A percentile compares a stretch with the other conserved stretches of the same genome.
These are phyloP conservation scores for Hyles euphorbiae DNA, from an alignment of 1,140 invertebrate species.

Conservation along the genomic window DNA sequence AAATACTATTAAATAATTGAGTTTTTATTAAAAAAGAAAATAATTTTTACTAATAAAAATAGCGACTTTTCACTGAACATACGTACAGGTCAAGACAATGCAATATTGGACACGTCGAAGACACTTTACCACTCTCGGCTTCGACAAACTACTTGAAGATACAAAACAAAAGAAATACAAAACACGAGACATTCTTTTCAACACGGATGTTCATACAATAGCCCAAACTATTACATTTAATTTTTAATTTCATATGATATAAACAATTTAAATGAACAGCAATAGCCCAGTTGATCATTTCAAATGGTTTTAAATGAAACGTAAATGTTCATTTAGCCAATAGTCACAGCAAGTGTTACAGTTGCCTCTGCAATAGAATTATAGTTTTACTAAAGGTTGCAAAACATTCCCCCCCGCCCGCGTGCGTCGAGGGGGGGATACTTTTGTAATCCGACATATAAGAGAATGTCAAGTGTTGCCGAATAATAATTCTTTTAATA, in stretches of 20 bases:
- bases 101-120: constrained; percentile 28
- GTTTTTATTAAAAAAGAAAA: constrained; percentile 24
- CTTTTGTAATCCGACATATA: constrained; percentile 13
- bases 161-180: constrained; percentile 17
- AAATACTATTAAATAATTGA: constrained; percentile 39
- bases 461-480: constrained; percentile 74
- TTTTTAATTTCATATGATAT: constrained; percentile 45
- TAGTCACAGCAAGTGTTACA: constrained; percentile 37
- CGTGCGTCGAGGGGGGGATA: neutral
- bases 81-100: constrained; percentile 33
- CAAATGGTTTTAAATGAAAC: constrained; percentile 31
- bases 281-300: constrained; percentile 66
- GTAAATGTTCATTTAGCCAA: constrained; percentile 25
- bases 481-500: constrained; percentile 72
- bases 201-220: constrained; percentile 53
- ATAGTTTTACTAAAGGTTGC: constrained; percentile 42
- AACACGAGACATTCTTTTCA: constrained; percentile 65
- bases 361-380: constrained; percentile 65
- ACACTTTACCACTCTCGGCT: constrained; percentile 16
- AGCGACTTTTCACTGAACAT: constrained; percentile 64
- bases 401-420: constrained; percentile 27
- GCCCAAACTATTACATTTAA: constrained; percentile 50
- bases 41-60: constrained; percentile 46
- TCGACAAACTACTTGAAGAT: constrained; percentile 35
- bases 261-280: constrained; percentile 44